These are phyloP conservation scores for Brenthis daphne DNA, from an alignment of 2,888 invertebrate species.

Conservation along the genomic window DNA sequence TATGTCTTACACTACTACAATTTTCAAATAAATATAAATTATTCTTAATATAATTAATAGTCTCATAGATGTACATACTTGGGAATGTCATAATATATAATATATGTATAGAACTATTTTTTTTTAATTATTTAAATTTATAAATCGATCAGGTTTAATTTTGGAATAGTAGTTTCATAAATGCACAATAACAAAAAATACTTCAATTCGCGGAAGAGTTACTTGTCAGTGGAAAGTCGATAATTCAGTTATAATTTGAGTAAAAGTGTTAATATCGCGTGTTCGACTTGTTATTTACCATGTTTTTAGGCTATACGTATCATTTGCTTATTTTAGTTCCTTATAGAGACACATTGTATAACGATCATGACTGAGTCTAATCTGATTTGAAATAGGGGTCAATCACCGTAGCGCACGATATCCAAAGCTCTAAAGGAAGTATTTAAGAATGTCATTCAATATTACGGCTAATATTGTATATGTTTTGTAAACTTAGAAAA, in stretches of 20 bases:
- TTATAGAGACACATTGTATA: neutral
- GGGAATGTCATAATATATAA: too few species aligned
- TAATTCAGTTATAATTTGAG: neutral
- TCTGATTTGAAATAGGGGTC: neutral
- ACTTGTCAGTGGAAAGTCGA: neutral
- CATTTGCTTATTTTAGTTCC: slow-evolving; percentile 5
- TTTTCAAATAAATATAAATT: too few species aligned
- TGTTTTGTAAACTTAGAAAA: neutral
- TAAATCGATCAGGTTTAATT: too few species aligned
- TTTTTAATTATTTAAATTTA: too few species aligned
- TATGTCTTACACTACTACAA: too few species aligned
- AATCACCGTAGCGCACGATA: slow-evolving; percentile 15
- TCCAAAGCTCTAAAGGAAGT: neutral
- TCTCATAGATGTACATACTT: too few species aligned
- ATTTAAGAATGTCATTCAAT: neutral
- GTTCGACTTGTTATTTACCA: neutral
- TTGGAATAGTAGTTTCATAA: too few species aligned
- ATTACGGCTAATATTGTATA: neutral
- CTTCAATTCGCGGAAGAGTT: too few species aligned
- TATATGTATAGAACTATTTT: too few species aligned
- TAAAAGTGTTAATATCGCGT: slow-evolving; percentile 7
- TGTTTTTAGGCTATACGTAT: slow-evolving; percentile 6
- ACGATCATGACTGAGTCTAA: slow-evolving; percentile 18
- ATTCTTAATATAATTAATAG: too few species aligned
- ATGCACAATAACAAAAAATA: too few species aligned